Base-by-base conservation (phyloP, 1,140 invertebrate genomes). In the Aphaenogaster floridana region DNA sequence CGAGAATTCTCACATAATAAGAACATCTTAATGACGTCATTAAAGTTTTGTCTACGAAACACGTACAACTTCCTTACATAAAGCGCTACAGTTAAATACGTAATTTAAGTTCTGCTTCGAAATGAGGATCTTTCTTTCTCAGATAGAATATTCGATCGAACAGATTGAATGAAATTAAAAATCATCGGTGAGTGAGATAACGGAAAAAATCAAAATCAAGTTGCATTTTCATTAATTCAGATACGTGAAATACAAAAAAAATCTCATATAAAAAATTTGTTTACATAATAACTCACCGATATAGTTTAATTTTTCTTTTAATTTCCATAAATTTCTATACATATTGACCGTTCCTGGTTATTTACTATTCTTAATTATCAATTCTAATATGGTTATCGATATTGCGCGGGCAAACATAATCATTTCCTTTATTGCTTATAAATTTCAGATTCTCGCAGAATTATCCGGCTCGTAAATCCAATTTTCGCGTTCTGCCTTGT, bases 21-120 rank as follows among this genome's bases (percentile, higher is more conserved):
- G 66, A 81, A 59, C 36, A 71, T 71, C 66, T 59, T 81, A 81
- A 81, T 81, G 66, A 81, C 13, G n/a, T 9, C 9, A 81, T 81
- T 81, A 81, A 71, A 71, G 66, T 81, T 52, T 81, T 52, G 39
- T 81, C 7, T 45, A 81, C 21, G 21, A 71, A 45, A 81, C 50
- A 54, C 54, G 45, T 52, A 54, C 28, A 57, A 9, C 21, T 45
- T 45, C 21, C 54, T 21, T 42, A 39, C 34, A 79, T 54, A 81
- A 81, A 71, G 21, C 5, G 48, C 52, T 45, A 6, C 36, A 69
- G 50, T 4, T 71, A 66, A 81, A 81, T 28, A 36, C 15, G 21
- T 59, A 81, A 81, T 81, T 71, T 81, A 71, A 81, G 39, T 71
- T 81, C 21, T 50, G 28, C 28, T 34, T 45, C 9, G 50, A 81